phyloP scores from a whole-genome alignment of 1,140 invertebrate genomes.

The Sitophilus oryzae region DNA sequence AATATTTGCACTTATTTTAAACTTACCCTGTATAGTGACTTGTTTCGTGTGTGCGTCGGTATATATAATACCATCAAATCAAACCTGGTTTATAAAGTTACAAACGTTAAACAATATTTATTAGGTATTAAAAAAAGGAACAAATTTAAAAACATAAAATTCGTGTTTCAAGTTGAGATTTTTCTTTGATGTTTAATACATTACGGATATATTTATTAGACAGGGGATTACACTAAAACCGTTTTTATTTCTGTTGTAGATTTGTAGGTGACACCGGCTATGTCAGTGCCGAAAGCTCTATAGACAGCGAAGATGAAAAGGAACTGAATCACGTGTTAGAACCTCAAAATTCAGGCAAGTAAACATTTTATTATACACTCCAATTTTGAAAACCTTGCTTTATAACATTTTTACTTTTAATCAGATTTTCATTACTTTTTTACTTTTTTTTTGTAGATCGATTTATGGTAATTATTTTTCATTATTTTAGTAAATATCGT shows the following conservation, averaged over 20 bases:
- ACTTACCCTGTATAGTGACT: no score
- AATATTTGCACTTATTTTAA: no score
- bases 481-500: no score
- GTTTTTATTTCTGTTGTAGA: slow-evolving; percentile 5
- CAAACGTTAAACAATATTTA: no score
- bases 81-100: no score
- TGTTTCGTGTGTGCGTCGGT: no score
- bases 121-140: no score
- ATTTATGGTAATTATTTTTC: no score
- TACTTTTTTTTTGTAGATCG: background rate
- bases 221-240: background rate
- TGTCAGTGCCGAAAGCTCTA: slow-evolving; percentile 39
- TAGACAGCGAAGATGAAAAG: slow-evolving; percentile 43
- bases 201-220: background rate
- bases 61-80: no score
- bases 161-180: no score
- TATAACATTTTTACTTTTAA: background rate
- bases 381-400: background rate
- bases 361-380: background rate
- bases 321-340: slow-evolving; percentile 50
- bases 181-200: no score
- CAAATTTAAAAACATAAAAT: no score
- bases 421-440: background rate
- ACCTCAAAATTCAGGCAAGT: slow-evolving; percentile 39
- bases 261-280: slow-evolving; percentile 35